These are phyloP conservation scores for Papilio protenor DNA, from an alignment of 2,888 invertebrate genomes.

Conservation along the genomic window DNA sequence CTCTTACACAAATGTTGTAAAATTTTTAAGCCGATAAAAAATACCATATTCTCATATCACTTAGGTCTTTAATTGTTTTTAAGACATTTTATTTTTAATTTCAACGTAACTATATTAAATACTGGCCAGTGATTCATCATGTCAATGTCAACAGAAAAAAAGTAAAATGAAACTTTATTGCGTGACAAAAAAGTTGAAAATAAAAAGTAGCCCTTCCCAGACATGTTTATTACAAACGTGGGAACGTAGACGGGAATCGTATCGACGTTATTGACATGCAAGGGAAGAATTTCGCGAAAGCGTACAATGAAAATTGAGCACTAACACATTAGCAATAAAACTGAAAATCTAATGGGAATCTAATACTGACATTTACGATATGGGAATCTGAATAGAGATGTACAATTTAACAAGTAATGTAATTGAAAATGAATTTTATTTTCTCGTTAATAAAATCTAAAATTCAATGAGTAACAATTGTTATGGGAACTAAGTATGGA, in stretches of 20 bases:
- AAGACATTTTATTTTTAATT: neutral
- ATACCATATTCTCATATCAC: no score
- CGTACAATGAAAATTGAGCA: slow-evolving; percentile 22
- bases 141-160: slow-evolving; percentile 5
- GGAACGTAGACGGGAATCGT: slow-evolving; percentile 34
- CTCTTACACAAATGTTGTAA: neutral
- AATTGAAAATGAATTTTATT: slow-evolving; percentile 37
- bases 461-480: slow-evolving; percentile 36
- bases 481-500: slow-evolving; percentile 34
- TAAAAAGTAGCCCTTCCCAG: neutral
- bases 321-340: slow-evolving; percentile 16
- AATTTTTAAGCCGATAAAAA: neutral
- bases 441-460: slow-evolving; percentile 25
- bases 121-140: slow-evolving; percentile 12
- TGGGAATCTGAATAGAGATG: slow-evolving; percentile 23
- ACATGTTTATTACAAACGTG: slow-evolving; percentile 30
- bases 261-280: slow-evolving; percentile 33
- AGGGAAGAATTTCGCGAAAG: slow-evolving; percentile 12
- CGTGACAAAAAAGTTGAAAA: slow-evolving; percentile 9
- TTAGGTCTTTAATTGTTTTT: neutral
- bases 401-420: slow-evolving; percentile 1
- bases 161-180: slow-evolving; percentile 4
- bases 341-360: slow-evolving; percentile 19
- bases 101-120: neutral
- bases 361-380: slow-evolving; percentile 21